A percentile compares a stretch with the other conserved stretches of the same genome.
phyloP scores from a whole-genome alignment of 2,888 invertebrate species.

The Cryptocephalus primarius region DNA sequence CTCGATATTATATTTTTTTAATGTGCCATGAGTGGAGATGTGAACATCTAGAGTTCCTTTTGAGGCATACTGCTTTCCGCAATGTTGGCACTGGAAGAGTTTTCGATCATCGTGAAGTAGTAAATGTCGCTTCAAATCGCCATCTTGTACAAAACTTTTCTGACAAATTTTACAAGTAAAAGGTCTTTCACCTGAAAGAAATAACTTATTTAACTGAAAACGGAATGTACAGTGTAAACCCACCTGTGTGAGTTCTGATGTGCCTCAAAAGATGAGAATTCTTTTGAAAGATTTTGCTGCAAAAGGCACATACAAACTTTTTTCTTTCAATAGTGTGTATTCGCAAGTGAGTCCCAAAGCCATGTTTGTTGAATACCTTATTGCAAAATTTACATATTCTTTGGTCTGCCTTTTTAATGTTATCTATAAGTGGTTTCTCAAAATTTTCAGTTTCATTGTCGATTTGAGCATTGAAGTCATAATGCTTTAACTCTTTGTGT shows the following conservation, averaged over 20 bases:
- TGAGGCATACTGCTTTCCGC: constrained; percentile 11
- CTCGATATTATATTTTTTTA: background rate
- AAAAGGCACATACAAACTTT: constrained; percentile 17
- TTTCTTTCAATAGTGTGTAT: constrained; percentile 21
- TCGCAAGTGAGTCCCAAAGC: constrained; percentile 20
- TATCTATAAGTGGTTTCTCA: background rate
- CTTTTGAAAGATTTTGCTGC: constrained; percentile 20
- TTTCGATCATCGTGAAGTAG: background rate
- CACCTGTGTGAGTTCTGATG: constrained; percentile 14
- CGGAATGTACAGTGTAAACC: background rate
- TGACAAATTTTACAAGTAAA: constrained; percentile 9
- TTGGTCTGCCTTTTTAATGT: constrained; percentile 3
- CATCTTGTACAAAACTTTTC: constrained; percentile 13
- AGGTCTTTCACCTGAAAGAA: constrained; percentile 13
- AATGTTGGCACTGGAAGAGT: constrained; percentile 7
- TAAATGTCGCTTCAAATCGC: constrained; percentile 10
- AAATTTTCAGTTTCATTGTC: background rate
- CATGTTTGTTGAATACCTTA: constrained; percentile 11
- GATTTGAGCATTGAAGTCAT: constrained; percentile 1
- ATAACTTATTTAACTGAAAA: background rate
- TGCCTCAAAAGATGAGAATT: constrained; percentile 13
- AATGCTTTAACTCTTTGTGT: constrained; percentile 4
- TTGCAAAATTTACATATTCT: constrained; percentile 12
- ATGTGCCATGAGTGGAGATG: constrained; percentile 3
- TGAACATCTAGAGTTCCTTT: constrained; percentile 9